A percentile compares a stretch with the other conserved stretches of the same genome.
phyloP scores from a whole-genome alignment of 1,140 invertebrate genomes.

The Diorhabda carinulata region DNA sequence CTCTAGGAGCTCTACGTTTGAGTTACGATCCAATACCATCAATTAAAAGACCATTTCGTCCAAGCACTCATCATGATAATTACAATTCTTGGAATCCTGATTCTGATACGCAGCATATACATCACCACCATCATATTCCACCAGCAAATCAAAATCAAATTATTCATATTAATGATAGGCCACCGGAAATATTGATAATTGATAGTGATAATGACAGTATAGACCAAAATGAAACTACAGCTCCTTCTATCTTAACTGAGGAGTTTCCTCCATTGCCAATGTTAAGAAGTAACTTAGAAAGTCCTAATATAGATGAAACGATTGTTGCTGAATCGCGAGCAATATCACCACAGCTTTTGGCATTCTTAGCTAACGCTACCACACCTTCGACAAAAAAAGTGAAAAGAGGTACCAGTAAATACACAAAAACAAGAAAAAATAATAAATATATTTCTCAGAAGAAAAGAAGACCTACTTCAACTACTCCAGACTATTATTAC shows the following conservation, averaged over 20 bases:
- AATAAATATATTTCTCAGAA: constrained; percentile 14
- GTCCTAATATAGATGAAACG: constrained; percentile 3
- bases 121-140: constrained; percentile 21
- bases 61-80: constrained; percentile 4
- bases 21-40: constrained; percentile 15
- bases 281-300: constrained; percentile 3
- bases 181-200: constrained; percentile 12
- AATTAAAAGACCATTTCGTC: constrained; percentile 5
- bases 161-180: constrained; percentile 15
- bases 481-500: constrained; percentile 18
- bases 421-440: constrained; percentile 13
- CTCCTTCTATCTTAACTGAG: not conserved
- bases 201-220: constrained; percentile 8
- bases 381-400: constrained; percentile 12
- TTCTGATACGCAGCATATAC: constrained; percentile 7
- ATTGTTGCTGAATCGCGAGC: constrained; percentile 9
- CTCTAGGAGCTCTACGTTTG: constrained; percentile 13
- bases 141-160: constrained; percentile 18
- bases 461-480: constrained; percentile 14
- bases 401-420: constrained; percentile 8
- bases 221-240: constrained; percentile 3
- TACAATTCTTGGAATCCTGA: constrained; percentile 11
- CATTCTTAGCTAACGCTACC: not conserved
- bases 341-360: not conserved
- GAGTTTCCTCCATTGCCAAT: not conserved